Evolutionary conservation across 2,888 invertebrate genomes (phyloP), one percentile per base, ranked within the genome.

Genomic region (Yponomeuta cagnagella): DNA sequence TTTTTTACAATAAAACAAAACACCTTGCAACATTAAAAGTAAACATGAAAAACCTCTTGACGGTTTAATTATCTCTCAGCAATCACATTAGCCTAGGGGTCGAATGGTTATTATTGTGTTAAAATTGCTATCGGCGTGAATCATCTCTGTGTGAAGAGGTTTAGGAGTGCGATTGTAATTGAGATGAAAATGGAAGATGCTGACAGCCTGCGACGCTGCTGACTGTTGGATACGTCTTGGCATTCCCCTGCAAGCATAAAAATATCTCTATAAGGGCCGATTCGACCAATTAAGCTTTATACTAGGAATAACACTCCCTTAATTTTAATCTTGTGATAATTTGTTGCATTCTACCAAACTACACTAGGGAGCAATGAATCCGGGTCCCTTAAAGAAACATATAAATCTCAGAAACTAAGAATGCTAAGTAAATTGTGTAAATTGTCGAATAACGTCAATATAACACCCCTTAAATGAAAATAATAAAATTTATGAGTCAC

Each of bases 241-340:
- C 95, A 95, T 84, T 95, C 94, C 77, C 95, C 95, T 95, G 91
- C 6, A 89, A 90, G 76, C 75, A 73, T 12, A 43, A 67, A 43
- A 37, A 23, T 64, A 64, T 0, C 30, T n/a, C 8, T 15, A 15
- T 10, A 2, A 52, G 52, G 8, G 4, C 2, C 37, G 5, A 2
- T 37, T 2, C 5, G 37, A 37, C 23, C 23, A 23, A 23, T 0
- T 23, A 23, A 23, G 23, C 23, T 23, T 23, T 23, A 23, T 23
- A 23, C 23, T 23, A 23, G 23, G 23, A 23, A 23, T 23, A 23
- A 23, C 1, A 23, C 23, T 23, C 23, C 23, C 23, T 23, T 23
- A 23, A 23, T 23, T 23, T 23, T 23, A 23, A 23, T 23, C 23
- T 23, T 23, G 23, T 23, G 23, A 23, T 23, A 23, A 23, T 23